Evolutionary conservation across 1,140 invertebrate genomes (phyloP), one percentile per base, ranked within the genome.

Genomic region (Papilio xuthus): DNA sequence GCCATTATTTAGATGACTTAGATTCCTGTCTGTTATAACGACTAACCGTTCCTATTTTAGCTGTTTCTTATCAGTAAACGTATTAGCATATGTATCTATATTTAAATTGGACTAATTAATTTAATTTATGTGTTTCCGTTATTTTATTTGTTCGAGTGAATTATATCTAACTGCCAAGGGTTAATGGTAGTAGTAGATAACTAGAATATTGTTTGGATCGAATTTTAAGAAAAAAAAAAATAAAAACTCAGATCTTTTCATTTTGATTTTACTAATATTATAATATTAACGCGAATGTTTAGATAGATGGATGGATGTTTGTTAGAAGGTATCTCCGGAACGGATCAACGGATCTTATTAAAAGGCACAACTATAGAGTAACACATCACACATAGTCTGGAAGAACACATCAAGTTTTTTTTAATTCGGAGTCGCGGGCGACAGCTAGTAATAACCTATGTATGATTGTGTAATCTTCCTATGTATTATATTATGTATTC

Each of bases 101-200:
- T 63, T 67, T 67, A 67, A 67, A 28, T 67, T 67, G 26, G 13
- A 12, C 12, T 67, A 67, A 67, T 67, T 67, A 28, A 67, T 67
- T 67, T 67, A 67, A 28, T 26, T 67, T 67, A 15, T 28, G 13
- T 67, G 10, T 28, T 28, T 32, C 3, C 13, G 13, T 67, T 13
- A 26, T 28, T 63, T 67, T 28, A 67, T 67, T 67, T 67, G 1
- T 28, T 63, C 4, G 3, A 63, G 20, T 53, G 50, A 44, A 44
- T 44, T 44, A 44, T 44, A 13, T 18, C 8, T 18, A n/a, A 13
- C 1, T 50, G 7, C 13, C n/a, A 53, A 53, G 50, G n/a, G 50
- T 53, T 53, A 53, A 53, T 20, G 50, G 9, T 53, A 53, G 7
- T 37, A 37, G 32, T 37, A 37, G 32, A 37, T 37, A 37, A 37